phyloP scores from a whole-genome alignment of 2,888 invertebrate species.

The Machimus atricapillus region DNA sequence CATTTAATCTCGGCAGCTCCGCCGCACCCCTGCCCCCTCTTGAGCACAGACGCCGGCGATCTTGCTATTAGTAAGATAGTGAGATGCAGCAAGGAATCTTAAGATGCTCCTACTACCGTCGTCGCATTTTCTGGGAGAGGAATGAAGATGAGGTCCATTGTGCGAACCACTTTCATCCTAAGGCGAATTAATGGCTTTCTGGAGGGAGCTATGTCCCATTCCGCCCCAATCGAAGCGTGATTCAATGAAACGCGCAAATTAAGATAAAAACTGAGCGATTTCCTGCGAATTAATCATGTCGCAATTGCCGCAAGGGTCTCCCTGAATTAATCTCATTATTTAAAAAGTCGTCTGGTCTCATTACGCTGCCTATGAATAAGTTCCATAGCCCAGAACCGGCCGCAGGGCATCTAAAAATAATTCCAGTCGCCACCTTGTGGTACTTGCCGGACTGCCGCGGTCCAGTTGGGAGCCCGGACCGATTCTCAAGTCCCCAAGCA shows the following conservation, averaged over 20 bases:
- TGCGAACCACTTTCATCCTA: background rate
- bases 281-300: background rate
- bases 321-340: background rate
- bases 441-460: background rate
- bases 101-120: background rate
- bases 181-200: background rate
- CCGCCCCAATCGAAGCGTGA: background rate
- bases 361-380: background rate
- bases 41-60: background rate
- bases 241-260: background rate
- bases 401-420: background rate
- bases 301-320: background rate
- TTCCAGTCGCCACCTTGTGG: background rate
- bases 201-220: background rate
- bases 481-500: background rate
- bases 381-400: background rate
- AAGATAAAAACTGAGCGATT: background rate
- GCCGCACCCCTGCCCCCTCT: background rate
- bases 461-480: background rate
- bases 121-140: background rate
- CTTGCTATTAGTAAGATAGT: background rate
- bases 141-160: background rate
- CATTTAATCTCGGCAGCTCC: conserved; percentile 26
- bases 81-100: background rate
- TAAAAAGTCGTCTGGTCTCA: background rate